A percentile compares a stretch with the other conserved stretches of the same genome.
Evolutionary conservation across 2,113 vertebrate species (phyloP).

Genomic region (Brachypodius melanocephalos): DNA sequence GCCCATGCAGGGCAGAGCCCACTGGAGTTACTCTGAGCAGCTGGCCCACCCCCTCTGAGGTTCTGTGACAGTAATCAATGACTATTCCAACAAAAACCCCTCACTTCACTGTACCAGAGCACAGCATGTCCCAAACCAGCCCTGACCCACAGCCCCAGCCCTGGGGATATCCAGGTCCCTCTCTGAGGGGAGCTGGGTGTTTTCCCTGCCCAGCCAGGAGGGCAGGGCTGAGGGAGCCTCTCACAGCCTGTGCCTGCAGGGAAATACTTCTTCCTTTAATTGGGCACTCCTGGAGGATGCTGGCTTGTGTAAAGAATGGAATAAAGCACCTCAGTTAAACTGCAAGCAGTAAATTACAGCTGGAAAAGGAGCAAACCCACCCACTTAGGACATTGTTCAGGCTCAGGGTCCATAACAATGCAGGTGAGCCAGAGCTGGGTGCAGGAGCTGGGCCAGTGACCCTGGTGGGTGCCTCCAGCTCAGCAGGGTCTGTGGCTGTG

Average conservation of each 20-base stretch:
- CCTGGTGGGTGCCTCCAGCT: neutral
- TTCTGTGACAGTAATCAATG: neutral
- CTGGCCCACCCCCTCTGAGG: accelerated
- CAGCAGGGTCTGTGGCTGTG: neutral
- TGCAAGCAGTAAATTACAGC: neutral
- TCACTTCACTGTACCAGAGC: accelerated
- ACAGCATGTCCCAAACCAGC: neutral
- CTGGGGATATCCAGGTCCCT: accelerated
- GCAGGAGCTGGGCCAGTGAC: neutral
- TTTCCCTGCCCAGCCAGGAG: neutral
- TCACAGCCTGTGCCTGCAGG: neutral
- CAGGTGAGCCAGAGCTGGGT: accelerated
- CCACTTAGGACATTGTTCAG: accelerated
- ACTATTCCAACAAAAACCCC: neutral
- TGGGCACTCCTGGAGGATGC: neutral
- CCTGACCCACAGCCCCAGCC: too few species aligned
- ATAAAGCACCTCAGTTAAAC: neutral
- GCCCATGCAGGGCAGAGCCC: neutral
- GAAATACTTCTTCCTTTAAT: neutral
- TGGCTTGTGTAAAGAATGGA: neutral
- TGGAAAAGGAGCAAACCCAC: neutral
- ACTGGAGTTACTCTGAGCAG: neutral
- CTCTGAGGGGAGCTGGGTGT: accelerated
- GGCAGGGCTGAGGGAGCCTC: neutral
- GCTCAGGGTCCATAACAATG: accelerated